Conservation (phyloP, 2,113 vertebrate genomes). For the Climacteris rufus region DNA sequence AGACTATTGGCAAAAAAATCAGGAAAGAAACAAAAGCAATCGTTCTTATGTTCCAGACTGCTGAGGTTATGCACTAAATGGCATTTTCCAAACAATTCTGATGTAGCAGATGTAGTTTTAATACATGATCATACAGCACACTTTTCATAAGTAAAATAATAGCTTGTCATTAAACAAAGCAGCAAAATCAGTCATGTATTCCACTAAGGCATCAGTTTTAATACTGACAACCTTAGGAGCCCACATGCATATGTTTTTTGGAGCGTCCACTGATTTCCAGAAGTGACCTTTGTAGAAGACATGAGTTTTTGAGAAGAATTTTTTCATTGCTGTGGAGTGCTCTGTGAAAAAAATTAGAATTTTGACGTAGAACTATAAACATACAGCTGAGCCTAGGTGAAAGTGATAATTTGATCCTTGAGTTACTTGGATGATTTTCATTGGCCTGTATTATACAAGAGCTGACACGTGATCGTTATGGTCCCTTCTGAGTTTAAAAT, state of each 20-base stretch:
- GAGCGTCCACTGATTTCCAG: not conserved
- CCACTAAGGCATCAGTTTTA: not conserved
- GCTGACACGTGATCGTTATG: not conserved
- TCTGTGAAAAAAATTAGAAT: not conserved
- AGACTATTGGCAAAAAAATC: not conserved
- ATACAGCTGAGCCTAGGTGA: not conserved
- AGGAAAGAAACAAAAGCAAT: not conserved
- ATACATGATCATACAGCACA: not conserved
- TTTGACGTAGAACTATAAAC: not conserved
- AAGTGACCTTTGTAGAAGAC: not conserved
- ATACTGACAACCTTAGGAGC: not conserved
- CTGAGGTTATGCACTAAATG: not conserved
- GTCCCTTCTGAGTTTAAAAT: not conserved
- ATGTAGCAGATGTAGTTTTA: not conserved
- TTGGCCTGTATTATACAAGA: not conserved
- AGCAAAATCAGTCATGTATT: not conserved
- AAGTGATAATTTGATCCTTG: not conserved
- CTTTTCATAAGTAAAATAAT: slow-evolving; percentile 19
- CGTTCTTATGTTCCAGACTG: rapidly evolving
- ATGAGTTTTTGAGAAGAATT: not conserved
- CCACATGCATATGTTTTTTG: not conserved
- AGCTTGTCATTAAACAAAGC: slow-evolving; percentile 7
- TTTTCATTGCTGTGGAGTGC: not conserved
- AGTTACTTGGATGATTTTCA: not conserved
- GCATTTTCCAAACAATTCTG: not conserved